Evolutionary conservation across 1,140 invertebrate genomes (phyloP).

Genomic region (Charaxes varanes): DNA sequence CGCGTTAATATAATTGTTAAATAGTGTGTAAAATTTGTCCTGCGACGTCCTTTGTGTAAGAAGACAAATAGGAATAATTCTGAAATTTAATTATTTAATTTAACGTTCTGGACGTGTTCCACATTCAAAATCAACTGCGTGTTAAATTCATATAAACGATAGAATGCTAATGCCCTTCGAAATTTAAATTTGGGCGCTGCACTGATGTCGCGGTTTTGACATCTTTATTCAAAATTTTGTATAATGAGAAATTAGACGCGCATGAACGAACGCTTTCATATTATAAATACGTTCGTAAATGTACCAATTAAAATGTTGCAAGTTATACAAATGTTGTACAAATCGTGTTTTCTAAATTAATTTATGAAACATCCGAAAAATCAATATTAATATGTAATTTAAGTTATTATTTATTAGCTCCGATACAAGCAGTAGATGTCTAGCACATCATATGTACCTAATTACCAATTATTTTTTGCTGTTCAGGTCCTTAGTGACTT

Average conservation of each 20-base stretch:
- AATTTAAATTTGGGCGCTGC: conserved; percentile 51
- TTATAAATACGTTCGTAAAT: conserved; percentile 33
- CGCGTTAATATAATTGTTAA: conserved; percentile 54
- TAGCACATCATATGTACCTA: no score
- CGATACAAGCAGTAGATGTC: no score
- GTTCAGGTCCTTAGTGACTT: no score
- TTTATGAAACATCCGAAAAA: no score
- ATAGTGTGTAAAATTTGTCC: conserved; percentile 59
- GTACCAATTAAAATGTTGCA: conserved; percentile 34
- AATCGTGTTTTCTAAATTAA: no score
- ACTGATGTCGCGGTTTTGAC: conserved; percentile 54
- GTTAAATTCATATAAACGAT: conserved; percentile 67
- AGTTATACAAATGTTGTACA: conserved; percentile 13
- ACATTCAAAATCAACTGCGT: conserved; percentile 63
- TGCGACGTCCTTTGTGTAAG: conserved; percentile 33
- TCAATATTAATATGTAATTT: no score
- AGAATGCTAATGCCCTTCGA: conserved; percentile 38
- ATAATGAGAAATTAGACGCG: conserved; percentile 52
- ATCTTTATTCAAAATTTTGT: conserved; percentile 60
- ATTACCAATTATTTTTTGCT: no score
- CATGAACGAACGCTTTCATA: conserved; percentile 46
- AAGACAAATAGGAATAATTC: conserved; percentile 43
- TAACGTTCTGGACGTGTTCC: conserved; percentile 33
- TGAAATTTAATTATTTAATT: conserved; percentile 54
- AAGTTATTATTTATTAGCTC: no score